Percentiles rank a stretch among this genome's conserved stretches.
These are phyloP conservation scores for Anolis apletophallus DNA, from an alignment of 2,797 vertebrate species.

Conservation along the genomic window DNA sequence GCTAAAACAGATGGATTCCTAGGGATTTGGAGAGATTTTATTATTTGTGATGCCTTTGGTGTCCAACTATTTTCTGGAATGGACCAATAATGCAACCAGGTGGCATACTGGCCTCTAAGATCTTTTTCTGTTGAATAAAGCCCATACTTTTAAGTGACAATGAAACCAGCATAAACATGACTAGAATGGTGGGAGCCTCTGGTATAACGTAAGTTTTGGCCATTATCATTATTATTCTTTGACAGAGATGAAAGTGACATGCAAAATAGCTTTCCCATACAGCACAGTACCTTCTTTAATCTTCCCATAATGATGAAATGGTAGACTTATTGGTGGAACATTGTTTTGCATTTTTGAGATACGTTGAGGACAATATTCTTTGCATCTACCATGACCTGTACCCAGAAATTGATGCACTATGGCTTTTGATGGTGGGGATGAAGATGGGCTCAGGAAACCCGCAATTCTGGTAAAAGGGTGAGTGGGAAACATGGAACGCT, in stretches of 20 bases:
- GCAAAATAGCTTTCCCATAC: no score
- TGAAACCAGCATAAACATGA: no score
- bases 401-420: no score
- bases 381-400: no score
- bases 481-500: no score
- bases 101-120: neutral
- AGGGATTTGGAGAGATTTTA: neutral
- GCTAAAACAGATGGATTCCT: neutral
- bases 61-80: neutral
- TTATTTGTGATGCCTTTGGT: neutral
- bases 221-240: neutral
- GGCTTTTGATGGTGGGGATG: no score
- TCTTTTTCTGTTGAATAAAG: neutral
- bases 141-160: no score
- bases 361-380: neutral
- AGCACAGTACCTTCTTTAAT: neutral
- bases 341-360: neutral
- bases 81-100: neutral
- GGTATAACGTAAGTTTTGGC: neutral
- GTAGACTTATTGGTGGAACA: neutral
- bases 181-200: no score
- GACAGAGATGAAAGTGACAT: neutral
- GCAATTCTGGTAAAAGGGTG: no score
- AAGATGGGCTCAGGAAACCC: no score
- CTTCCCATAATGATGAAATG: neutral